Base-by-base conservation (phyloP, 1,140 invertebrate species). In the Drosophila yakuba region DNA sequence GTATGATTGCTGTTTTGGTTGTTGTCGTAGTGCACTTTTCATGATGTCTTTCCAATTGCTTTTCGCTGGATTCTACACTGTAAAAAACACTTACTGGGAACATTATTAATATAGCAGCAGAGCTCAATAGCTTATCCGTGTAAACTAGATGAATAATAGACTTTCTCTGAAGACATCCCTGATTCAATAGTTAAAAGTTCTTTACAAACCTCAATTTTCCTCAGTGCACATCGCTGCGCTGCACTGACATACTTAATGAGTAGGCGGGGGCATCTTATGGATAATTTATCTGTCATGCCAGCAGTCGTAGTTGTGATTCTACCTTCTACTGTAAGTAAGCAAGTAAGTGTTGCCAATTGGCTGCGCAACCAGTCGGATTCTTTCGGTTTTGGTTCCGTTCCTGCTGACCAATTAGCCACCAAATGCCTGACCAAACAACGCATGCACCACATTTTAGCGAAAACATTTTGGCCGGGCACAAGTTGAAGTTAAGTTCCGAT, bases 401-500 rank as follows among this genome's bases (percentile, higher is more conserved):
- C 77, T 55, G 66, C 20, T 51, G 36, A 54, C 11, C 60, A 74
- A 61, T 57, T 80, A 57, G 43, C 67, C 63, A 51, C 59, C 68
- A 78, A 64, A 32, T 43, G 48, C 62, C 56, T 66, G 52, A 25
- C 58, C 56, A 71, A 51, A 47, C 61, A 47, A 58, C 76, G 44
- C 55, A 50, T 51, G 68, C 58, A 66, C 63, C 52, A 80, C 60
- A 74, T 85, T 74, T 28, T 25, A 25, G 45, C 48, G 23, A 64
- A 66, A 25, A 59, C 20, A 20, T 20, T 20, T 1, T 20, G 20
- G 47, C 41, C 58, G 48, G 48, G 57, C 64, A 60, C 64, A 86
- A 82, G 74, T 68, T 66, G 76, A 86, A 66, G 71, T 78, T 62
- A 77, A 81, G 79, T 86, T 86, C 82, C 84, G 62, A 83, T 86